Conservation (phyloP, 2,113 vertebrate species). For the Pleuronectes platessa region DNA sequence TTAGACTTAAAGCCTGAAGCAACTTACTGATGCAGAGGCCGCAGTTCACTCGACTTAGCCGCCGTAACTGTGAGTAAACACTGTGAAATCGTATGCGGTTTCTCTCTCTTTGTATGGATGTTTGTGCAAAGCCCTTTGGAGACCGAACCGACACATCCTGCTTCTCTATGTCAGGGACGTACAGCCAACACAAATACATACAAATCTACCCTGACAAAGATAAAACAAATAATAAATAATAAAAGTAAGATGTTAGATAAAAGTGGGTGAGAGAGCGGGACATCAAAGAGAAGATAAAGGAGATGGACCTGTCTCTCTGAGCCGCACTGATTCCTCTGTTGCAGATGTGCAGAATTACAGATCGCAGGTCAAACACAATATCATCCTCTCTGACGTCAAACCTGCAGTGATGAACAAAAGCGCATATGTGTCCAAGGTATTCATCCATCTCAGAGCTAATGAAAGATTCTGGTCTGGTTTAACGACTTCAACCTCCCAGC, state of each 20-base stretch:
- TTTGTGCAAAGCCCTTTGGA: slow-evolving; percentile 26
- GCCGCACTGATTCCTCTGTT: slow-evolving; percentile 21
- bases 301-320: slow-evolving; percentile 21
- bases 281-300: slow-evolving; percentile 55
- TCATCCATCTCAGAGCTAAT: too few relatives aligned
- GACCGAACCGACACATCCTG: slow-evolving; percentile 22
- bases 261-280: slow-evolving; percentile 8
- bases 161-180: not conserved
- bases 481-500: too few relatives aligned
- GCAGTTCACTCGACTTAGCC: slow-evolving; percentile 27
- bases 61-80: slow-evolving; percentile 20
- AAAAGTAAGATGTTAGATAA: not conserved
- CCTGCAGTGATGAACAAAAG: not conserved
- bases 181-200: slow-evolving; percentile 7
- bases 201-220: slow-evolving; percentile 24
- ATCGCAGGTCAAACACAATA: not conserved
- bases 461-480: too few relatives aligned
- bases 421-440: too few relatives aligned
- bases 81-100: slow-evolving; percentile 22
- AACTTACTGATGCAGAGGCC: slow-evolving; percentile 21
- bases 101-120: slow-evolving; percentile 1
- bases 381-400: not conserved
- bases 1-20: slow-evolving; percentile 31
- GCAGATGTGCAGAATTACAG: not conserved
- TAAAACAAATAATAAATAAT: slow-evolving; percentile 31